phyloP scores from a whole-genome alignment of 1,140 invertebrate genomes.

The Psix sp. region DNA sequence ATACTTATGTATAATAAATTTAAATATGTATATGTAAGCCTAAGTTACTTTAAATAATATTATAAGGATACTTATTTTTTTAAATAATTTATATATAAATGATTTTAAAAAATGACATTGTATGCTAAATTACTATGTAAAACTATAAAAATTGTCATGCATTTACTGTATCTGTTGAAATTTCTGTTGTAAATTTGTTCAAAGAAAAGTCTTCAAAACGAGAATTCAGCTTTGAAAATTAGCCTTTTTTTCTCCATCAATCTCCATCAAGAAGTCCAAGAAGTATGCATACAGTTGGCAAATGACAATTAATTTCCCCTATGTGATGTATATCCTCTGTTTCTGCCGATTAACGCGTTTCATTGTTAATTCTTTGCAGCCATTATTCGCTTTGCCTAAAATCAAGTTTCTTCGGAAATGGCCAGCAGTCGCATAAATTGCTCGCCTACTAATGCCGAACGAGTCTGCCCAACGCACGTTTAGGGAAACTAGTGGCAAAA shows the following conservation, averaged over 20 bases:
- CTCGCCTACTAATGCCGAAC: slow-evolving; percentile 57
- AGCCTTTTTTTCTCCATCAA: slow-evolving; percentile 9
- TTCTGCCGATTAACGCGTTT: slow-evolving; percentile 31
- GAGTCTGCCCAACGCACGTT: slow-evolving; percentile 61
- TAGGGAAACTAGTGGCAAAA: slow-evolving; percentile 73
- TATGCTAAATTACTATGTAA: no score
- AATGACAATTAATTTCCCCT: slow-evolving; percentile 35
- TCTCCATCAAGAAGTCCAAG: slow-evolving; percentile 3
- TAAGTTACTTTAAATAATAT: no score
- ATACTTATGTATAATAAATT: no score
- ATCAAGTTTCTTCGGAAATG: slow-evolving; percentile 33
- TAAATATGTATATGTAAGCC: no score
- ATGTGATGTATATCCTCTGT: slow-evolving; percentile 20
- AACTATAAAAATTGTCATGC: no score
- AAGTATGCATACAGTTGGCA: neutral
- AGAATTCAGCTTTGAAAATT: no score
- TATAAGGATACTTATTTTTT: no score
- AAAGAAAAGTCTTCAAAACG: no score
- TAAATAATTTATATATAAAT: no score
- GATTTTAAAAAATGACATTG: no score
- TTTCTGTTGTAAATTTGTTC: no score
- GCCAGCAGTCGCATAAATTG: slow-evolving; percentile 51
- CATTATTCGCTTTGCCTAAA: slow-evolving; percentile 53
- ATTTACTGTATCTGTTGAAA: no score
- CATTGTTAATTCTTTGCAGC: slow-evolving; percentile 25